phyloP scores from a whole-genome alignment of 2,888 invertebrate genomes.

The Stenoptilia bipunctidactyla region DNA sequence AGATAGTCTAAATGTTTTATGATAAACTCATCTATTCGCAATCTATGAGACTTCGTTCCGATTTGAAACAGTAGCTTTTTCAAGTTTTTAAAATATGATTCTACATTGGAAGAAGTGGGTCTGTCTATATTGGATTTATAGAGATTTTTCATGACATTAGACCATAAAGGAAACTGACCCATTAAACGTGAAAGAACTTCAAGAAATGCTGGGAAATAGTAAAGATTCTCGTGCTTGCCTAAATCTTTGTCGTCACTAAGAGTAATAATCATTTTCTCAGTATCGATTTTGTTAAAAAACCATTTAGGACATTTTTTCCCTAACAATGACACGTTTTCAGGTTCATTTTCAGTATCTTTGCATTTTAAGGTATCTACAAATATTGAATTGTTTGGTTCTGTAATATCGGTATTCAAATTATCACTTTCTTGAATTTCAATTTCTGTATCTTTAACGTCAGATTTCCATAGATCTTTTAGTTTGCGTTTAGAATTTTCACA shows the following conservation, averaged over 20 bases:
- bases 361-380: background rate
- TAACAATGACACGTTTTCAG: background rate
- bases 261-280: slow-evolving; percentile 11
- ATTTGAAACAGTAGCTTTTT: slow-evolving; percentile 1
- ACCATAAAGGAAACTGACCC: slow-evolving; percentile 6
- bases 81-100: slow-evolving; percentile 4
- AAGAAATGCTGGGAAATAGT: slow-evolving; percentile 8
- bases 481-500: background rate
- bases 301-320: slow-evolving; percentile 1
- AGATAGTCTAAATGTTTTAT: slow-evolving; percentile 5
- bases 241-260: slow-evolving; percentile 8
- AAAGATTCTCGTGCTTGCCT: slow-evolving; percentile 8
- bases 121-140: slow-evolving; percentile 7
- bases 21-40: slow-evolving; percentile 8
- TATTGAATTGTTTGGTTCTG: slow-evolving; percentile 5
- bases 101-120: slow-evolving; percentile 6
- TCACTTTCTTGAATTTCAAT: slow-evolving; percentile 9
- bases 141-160: slow-evolving; percentile 3
- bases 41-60: slow-evolving; percentile 2
- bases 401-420: slow-evolving; percentile 7
- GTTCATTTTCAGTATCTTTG: background rate
- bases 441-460: background rate
- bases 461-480: background rate
- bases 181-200: slow-evolving; percentile 3
- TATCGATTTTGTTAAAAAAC: slow-evolving; percentile 7